phyloP scores from a whole-genome alignment of 2,797 vertebrate genomes.

The Malurus splendens region DNA sequence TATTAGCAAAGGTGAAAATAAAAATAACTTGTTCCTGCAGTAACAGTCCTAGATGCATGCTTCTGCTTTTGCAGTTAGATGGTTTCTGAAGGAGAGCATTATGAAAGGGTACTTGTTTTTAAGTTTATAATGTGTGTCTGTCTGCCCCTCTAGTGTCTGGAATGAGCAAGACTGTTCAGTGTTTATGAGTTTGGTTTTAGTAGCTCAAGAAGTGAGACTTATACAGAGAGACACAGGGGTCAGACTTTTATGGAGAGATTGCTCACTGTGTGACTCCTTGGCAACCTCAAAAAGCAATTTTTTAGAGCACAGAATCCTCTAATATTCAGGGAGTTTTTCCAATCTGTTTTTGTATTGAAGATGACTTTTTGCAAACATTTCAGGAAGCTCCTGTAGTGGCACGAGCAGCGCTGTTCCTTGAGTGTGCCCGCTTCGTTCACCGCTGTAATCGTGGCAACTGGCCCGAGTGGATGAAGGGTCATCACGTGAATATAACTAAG shows the following conservation, averaged over 20 bases:
- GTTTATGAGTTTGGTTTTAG: neutral
- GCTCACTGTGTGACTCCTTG: neutral
- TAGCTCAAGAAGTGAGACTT: neutral
- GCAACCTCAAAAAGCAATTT: neutral
- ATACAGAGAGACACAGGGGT: neutral
- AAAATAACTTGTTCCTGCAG: neutral
- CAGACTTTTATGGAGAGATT: neutral
- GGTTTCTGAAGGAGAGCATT: neutral
- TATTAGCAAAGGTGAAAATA: neutral
- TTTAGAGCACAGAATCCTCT: neutral
- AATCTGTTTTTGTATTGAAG: neutral
- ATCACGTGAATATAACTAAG: conserved; percentile 96
- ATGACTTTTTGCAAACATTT: neutral
- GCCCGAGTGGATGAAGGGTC: conserved; percentile 99
- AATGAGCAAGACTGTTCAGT: neutral
- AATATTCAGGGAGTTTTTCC: neutral
- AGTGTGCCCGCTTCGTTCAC: conserved; percentile 95
- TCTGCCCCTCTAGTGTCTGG: neutral
- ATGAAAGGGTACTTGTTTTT: neutral
- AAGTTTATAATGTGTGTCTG: neutral
- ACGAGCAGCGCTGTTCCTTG: conserved; percentile 90
- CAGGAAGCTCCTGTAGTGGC: conserved; percentile 97
- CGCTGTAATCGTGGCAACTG: conserved; percentile 98
- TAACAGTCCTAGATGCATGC: accelerated
- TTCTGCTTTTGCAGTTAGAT: neutral